Percentiles rank a stretch among this genome's conserved stretches.
Evolutionary conservation across 2,888 invertebrate genomes (phyloP).

Genomic region (Cerceris ruficornis): DNA sequence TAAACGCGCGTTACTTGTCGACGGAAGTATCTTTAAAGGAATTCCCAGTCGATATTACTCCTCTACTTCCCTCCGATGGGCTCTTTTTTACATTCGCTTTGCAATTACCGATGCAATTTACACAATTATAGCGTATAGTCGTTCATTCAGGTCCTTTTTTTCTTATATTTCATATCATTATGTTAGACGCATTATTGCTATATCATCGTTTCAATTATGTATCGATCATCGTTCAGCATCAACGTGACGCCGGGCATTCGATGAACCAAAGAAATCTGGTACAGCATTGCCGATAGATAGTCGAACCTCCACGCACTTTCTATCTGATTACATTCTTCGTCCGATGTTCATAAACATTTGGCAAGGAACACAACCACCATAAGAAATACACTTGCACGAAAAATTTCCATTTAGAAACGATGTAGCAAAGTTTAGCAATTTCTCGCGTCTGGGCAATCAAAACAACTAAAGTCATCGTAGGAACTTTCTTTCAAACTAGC

Average conservation of each 20-base stretch:
- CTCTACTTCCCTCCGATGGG: background rate
- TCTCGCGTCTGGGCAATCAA: too few relatives aligned
- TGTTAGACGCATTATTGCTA: background rate
- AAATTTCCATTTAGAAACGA: too few relatives aligned
- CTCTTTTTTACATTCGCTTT: constrained; percentile 8
- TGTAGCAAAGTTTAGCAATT: too few relatives aligned
- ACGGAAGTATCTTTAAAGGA: constrained; percentile 1
- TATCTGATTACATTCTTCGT: background rate
- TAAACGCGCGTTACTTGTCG: background rate
- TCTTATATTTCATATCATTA: background rate
- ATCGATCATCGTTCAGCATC: background rate
- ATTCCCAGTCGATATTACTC: background rate
- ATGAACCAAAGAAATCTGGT: background rate
- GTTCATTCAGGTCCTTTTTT: background rate
- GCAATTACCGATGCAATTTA: constrained; percentile 12
- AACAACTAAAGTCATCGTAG: too few relatives aligned
- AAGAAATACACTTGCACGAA: too few relatives aligned
- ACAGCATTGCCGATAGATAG: background rate
- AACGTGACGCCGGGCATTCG: background rate
- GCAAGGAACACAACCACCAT: too few relatives aligned
- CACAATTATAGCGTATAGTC: background rate
- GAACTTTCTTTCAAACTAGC: too few relatives aligned
- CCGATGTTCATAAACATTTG: too few relatives aligned
- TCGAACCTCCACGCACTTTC: background rate
- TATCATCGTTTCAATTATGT: constrained; percentile 4